Evolutionary conservation across 2,797 vertebrate species (phyloP).

Genomic region (Melanotaenia maccullochi): DNA sequence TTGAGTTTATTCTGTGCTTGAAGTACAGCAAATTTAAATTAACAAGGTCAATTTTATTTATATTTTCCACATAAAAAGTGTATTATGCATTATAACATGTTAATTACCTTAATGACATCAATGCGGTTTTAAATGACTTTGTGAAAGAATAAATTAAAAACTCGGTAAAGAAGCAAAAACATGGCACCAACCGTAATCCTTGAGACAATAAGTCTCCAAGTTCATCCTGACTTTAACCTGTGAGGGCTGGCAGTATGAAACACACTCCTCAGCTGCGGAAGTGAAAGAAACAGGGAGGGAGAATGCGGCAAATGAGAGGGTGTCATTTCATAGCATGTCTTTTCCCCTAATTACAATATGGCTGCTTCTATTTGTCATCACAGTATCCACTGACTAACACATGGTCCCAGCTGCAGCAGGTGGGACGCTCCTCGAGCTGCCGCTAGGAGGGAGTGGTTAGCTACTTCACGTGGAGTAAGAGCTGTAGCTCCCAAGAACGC

Average conservation of each 20-base stretch:
- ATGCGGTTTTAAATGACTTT: background rate
- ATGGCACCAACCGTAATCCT: conserved; percentile 86
- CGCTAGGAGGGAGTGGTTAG: conserved; percentile 77
- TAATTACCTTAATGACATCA: background rate
- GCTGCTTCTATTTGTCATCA: conserved; percentile 79
- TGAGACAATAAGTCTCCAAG: conserved; percentile 89
- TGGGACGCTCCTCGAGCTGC: conserved; percentile 59
- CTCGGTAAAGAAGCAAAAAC: background rate
- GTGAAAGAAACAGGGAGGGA: conserved; percentile 17
- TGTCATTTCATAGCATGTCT: conserved; percentile 68
- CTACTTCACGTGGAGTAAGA: background rate
- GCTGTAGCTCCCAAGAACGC: background rate
- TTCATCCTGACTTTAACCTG: conserved; percentile 89
- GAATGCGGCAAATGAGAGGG: conserved; percentile 52
- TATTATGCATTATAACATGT: no score
- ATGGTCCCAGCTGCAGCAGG: conserved; percentile 68
- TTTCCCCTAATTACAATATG: conserved; percentile 79
- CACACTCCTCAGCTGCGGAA: conserved; percentile 86
- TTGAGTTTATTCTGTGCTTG: background rate
- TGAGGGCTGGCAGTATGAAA: conserved; percentile 87
- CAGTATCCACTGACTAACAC: conserved; percentile 78
- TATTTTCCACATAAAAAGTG: background rate
- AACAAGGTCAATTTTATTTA: background rate
- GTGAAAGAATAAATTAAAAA: background rate
- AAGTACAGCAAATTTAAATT: background rate